Evolutionary conservation across 2,113 vertebrate species (phyloP).

Genomic region (Hiodon alosoides): DNA sequence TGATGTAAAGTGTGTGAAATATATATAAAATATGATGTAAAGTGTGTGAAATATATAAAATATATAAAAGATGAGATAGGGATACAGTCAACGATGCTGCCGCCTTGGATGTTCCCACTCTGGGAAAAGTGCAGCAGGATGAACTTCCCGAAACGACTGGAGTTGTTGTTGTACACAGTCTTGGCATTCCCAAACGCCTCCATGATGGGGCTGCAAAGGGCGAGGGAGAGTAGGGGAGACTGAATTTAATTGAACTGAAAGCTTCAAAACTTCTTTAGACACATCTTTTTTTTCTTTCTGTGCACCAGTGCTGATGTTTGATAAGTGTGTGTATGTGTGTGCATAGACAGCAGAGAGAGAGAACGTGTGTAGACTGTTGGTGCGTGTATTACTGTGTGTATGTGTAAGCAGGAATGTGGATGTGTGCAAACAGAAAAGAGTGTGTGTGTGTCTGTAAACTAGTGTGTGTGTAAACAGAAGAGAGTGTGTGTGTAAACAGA

Average conservation of each 20-base stretch:
- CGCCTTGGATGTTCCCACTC: conserved; percentile 83
- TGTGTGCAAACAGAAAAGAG: too few species aligned
- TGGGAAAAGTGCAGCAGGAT: conserved; percentile 87
- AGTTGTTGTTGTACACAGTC: conserved; percentile 90
- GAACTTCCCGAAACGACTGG: conserved; percentile 88
- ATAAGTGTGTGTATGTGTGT: not conserved
- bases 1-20: not conserved
- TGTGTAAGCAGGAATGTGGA: not conserved
- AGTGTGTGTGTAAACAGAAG: too few species aligned
- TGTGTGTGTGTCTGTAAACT: too few species aligned
- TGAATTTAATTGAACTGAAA: not conserved
- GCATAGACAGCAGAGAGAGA: not conserved
- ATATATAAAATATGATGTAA: not conserved
- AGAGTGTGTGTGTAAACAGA: too few species aligned
- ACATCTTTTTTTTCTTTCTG: conserved; percentile 7
- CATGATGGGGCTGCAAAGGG: conserved; percentile 75
- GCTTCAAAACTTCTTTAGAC: too few species aligned
- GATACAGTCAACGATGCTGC: conserved; percentile 87
- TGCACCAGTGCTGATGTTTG: not conserved
- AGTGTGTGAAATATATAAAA: not conserved
- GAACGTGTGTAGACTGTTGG: not conserved
- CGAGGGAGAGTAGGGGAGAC: conserved; percentile 6
- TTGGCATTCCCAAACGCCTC: conserved; percentile 88
- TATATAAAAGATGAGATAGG: conserved; percentile 37
- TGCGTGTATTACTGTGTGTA: not conserved